Evolutionary conservation across 1,140 invertebrate genomes (phyloP).

Genomic region (Tetramorium parvispinum): DNA sequence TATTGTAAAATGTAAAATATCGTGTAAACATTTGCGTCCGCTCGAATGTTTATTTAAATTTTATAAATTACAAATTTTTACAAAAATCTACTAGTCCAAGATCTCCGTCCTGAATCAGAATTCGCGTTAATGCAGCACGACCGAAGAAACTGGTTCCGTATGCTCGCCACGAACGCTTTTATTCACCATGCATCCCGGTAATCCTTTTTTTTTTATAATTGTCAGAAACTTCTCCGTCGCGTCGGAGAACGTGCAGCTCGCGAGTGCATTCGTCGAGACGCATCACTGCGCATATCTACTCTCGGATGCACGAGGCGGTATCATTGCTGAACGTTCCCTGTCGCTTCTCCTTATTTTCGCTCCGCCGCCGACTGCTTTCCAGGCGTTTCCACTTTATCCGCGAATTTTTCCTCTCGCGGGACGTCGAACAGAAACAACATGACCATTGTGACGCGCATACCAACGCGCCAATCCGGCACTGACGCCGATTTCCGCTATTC

Average conservation of each 20-base stretch:
- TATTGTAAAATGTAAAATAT: not conserved
- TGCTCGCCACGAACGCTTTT: constrained; percentile 4
- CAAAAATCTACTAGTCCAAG: not conserved
- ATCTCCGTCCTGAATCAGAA: not conserved
- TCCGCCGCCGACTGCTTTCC: constrained; percentile 25
- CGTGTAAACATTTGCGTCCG: not conserved
- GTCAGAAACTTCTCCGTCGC: constrained; percentile 19
- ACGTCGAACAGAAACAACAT: constrained; percentile 16
- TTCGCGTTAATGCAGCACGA: not conserved
- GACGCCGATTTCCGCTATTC: constrained; percentile 12
- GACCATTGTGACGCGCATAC: constrained; percentile 7
- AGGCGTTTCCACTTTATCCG: constrained; percentile 39
- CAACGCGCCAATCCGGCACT: not conserved
- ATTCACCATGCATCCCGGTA: not conserved
- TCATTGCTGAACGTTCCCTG: constrained; percentile 49
- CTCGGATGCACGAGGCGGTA: constrained; percentile 27
- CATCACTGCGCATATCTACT: constrained; percentile 31
- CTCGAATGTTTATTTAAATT: not conserved
- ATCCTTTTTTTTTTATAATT: constrained; percentile 29
- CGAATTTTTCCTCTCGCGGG: constrained; percentile 20
- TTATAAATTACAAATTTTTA: not conserved
- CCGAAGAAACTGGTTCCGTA: not conserved
- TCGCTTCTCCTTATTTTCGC: constrained; percentile 48
- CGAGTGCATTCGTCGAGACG: constrained; percentile 34
- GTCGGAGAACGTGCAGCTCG: constrained; percentile 22